These are phyloP conservation scores for Salmo trutta DNA, from an alignment of 2,797 vertebrate genomes.

Conservation along the genomic window DNA sequence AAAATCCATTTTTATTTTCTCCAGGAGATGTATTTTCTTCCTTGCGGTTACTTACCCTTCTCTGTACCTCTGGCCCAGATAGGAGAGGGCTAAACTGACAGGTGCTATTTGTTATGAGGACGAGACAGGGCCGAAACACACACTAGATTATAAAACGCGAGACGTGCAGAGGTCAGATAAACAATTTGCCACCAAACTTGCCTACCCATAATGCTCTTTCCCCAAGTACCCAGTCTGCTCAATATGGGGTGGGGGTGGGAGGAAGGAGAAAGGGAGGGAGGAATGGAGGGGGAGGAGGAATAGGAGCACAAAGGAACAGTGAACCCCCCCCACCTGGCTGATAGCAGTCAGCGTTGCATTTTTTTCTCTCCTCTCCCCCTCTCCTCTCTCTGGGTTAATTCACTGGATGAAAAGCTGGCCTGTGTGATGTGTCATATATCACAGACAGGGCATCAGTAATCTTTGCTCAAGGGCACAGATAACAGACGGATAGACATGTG, in stretches of 20 bases:
- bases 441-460: slow-evolving; percentile 98
- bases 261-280: slow-evolving; percentile 34
- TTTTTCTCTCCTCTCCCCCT: slow-evolving; percentile 61
- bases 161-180: slow-evolving; percentile 83
- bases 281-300: slow-evolving; percentile 79
- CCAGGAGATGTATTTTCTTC: slow-evolving; percentile 45
- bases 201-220: slow-evolving; percentile 78
- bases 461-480: slow-evolving; percentile 99
- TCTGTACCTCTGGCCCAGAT: slow-evolving; percentile 87
- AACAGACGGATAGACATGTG: slow-evolving; percentile 99
- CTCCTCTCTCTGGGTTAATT: slow-evolving; percentile 89
- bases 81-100: slow-evolving; percentile 80
- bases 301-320: slow-evolving; percentile 85
- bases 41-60: slow-evolving; percentile 62
- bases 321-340: slow-evolving; percentile 80
- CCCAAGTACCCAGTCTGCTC: slow-evolving; percentile 72
- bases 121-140: slow-evolving; percentile 74
- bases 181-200: slow-evolving; percentile 85
- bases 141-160: slow-evolving; percentile 81
- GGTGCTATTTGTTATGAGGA: slow-evolving; percentile 78
- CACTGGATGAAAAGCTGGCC: slow-evolving; percentile 98
- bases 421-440: slow-evolving; percentile 94
- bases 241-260: slow-evolving; percentile 42
- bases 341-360: slow-evolving; percentile 95
- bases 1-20: slow-evolving; percentile 57